Base-by-base conservation (phyloP, 2,888 invertebrate species). In the Drosophila atripex region DNA sequence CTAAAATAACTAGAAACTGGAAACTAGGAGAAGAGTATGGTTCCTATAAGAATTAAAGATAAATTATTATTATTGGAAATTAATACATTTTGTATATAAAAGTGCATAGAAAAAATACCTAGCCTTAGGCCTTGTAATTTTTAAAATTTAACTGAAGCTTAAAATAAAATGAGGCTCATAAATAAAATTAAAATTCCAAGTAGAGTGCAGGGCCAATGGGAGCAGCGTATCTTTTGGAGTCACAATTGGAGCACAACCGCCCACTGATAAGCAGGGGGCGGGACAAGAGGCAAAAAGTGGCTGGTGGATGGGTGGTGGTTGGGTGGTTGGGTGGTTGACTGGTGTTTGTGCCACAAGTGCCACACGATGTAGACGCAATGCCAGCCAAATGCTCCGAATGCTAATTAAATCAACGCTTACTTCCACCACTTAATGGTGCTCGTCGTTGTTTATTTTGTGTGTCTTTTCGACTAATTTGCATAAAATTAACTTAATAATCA, bases 401-500 rank as follows among this genome's bases (percentile, higher is more conserved):
- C 78, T 85, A 83, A 86, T 83, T 80, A 76, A 65, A 80, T 49
- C 8, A 45, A 51, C 21, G 52, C 38, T 35, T 35, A 28, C 9
- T 28, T 9, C 8, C 28, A 28, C 9, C 28, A 28, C 9, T 28
- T 28, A 28, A 28, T 28, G 28, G 28, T 1, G 28, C 28, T 28
- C 0, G 9, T 28, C n/a, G n/a, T n/a, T 28, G 28, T 28, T 28
- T 28, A 28, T 51, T 25, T 39, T 75, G 73, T 56, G 66, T 39
- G 76, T 78, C 68, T 75, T 38, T 35, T 11, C 53, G 61, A 63
- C 69, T 73, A 80, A 84, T 83, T 83, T 66, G 68, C 82, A 83
- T 83, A 73, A 78, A 76, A 85, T 87, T 83, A 87, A 87, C 77
- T 73, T 87, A 78, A 76, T 87, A 83, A 83, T 83, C 87, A 56